These are phyloP conservation scores for Mormyrops attenuatus DNA, from an alignment of 2,797 vertebrate species.

Conservation along the genomic window DNA sequence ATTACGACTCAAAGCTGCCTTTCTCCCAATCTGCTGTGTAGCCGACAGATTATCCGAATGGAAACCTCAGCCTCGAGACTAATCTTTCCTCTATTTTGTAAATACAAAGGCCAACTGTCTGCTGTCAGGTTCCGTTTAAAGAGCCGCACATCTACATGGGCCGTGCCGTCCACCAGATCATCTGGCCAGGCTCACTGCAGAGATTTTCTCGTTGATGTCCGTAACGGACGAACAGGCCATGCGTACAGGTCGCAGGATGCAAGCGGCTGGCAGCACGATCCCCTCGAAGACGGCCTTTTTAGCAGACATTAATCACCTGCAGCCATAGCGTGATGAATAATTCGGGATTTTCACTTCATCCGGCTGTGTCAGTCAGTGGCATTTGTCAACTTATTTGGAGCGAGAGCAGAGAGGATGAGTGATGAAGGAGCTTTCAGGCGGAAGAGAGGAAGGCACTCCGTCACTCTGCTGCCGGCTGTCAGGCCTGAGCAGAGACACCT, in stretches of 20 bases:
- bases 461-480: background rate
- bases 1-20: background rate
- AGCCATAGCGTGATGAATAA: slow-evolving; percentile 35
- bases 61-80: background rate
- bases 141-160: background rate
- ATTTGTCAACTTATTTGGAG: slow-evolving; percentile 28
- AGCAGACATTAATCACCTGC: slow-evolving; percentile 36
- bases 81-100: slow-evolving; percentile 13
- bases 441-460: background rate
- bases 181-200: background rate
- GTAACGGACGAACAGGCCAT: slow-evolving; percentile 27
- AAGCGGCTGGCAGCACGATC: slow-evolving; percentile 38
- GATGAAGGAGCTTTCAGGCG: slow-evolving; percentile 8
- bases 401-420: slow-evolving; percentile 11
- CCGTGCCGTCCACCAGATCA: too few species aligned
- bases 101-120: slow-evolving; percentile 7
- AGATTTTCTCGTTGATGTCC: slow-evolving; percentile 6
- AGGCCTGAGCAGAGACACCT: background rate
- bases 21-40: slow-evolving; percentile 1
- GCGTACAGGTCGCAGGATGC: slow-evolving; percentile 32
- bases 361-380: slow-evolving; percentile 25
- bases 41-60: slow-evolving; percentile 13
- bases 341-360: slow-evolving; percentile 23
- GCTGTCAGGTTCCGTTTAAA: background rate
- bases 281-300: slow-evolving; percentile 13